phyloP scores from a whole-genome alignment of 1,140 invertebrate genomes.

The Leptopilina clavipes region DNA sequence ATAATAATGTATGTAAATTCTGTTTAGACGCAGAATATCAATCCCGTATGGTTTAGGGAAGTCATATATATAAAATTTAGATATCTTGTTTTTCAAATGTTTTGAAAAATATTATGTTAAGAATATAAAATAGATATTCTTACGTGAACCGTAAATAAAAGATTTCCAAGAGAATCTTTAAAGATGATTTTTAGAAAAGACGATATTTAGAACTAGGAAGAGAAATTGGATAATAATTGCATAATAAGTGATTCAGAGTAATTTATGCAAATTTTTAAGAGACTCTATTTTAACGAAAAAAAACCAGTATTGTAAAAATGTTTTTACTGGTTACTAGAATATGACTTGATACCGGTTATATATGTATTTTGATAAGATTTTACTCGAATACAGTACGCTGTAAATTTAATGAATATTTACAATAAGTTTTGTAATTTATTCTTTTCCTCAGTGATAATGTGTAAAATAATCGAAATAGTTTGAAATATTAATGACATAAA shows the following conservation, averaged over 20 bases:
- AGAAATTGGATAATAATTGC: background rate
- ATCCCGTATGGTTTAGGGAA: background rate
- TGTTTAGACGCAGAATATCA: background rate
- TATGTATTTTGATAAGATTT: conserved; percentile 10
- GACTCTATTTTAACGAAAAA: background rate
- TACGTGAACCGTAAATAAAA: no score
- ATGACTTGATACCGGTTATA: conserved; percentile 5
- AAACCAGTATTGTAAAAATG: background rate
- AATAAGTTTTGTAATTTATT: background rate
- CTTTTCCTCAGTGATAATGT: background rate
- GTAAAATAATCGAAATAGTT: background rate
- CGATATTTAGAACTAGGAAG: background rate
- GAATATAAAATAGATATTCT: no score
- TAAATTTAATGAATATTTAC: background rate
- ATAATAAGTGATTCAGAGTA: background rate
- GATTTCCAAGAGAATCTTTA: no score
- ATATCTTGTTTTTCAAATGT: no score
- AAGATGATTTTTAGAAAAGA: background rate
- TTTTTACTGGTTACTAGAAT: background rate
- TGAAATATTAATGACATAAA: no score
- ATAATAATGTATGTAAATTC: background rate
- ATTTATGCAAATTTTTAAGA: background rate
- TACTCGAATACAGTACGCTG: background rate
- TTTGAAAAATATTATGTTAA: no score
- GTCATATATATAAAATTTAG: no score